Base-by-base conservation (phyloP, 2,888 invertebrate genomes). In the Nymphalis polychloros region DNA sequence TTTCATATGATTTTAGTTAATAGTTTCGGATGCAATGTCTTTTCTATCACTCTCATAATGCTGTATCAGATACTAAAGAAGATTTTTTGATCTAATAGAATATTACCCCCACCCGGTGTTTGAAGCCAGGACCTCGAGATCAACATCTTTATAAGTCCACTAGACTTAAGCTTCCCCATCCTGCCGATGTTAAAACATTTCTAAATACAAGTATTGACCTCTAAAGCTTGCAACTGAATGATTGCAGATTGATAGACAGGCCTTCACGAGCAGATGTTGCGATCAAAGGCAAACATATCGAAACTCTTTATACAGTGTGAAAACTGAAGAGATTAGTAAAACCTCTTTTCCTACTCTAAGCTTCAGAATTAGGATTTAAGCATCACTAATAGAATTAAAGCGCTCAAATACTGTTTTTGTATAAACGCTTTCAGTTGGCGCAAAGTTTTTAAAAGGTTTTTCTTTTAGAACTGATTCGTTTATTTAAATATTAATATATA, bases 321-420 rank as follows among this genome's bases (percentile, higher is more conserved):
- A 52, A 52, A 52, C 23, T 23, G 52, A 20, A 23, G 16, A 52
- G 52, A 23, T 23, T 23, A 52, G 20, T 23, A 23, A 52, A 23
- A 52, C 1, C 20, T 13, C 13, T 16, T 6, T 52, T 6, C 13
- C 52, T 52, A 20, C 20, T 20, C 27, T 52, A 52, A 23, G 27
- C 52, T 23, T 23, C 23, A 16, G 52, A 52, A 23, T 52, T 52
- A 52, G 23, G 20, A 55, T 55, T 55, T 31, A 55, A 31, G n/a
- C 31, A 17, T 17, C 2, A 55, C 27, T 55, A 55, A 55, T 16
- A 55, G 16, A 17, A 2, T 2, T 2, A 31, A 55, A 55, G 6
- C 53, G 31, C 31, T 17, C 17, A 23, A 41, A 41, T 55, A 16
- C 27, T 53, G 20, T 50, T 50, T 19, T 50, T 19, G 19, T 19